Percentiles rank a stretch among this genome's conserved stretches.
phyloP scores from a whole-genome alignment of 2,113 vertebrate species.

The Dipodomys ordii region DNA sequence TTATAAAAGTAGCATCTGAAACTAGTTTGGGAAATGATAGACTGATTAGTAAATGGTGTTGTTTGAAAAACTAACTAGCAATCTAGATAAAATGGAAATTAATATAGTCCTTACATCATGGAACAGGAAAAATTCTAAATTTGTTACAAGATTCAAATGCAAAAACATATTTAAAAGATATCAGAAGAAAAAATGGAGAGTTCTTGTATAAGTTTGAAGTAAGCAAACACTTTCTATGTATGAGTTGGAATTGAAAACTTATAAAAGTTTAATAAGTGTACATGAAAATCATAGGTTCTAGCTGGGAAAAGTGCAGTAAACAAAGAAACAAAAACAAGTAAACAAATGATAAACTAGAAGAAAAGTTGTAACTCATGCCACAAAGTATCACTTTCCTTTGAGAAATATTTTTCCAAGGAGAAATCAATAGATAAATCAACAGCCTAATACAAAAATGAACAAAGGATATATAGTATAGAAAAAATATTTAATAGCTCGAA shows the following conservation, averaged over 20 bases:
- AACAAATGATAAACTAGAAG: slow-evolving; percentile 40
- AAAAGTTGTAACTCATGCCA: slow-evolving; percentile 6
- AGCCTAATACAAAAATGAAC: slow-evolving; percentile 38
- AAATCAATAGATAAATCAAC: neutral
- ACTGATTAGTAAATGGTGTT: slow-evolving; percentile 13
- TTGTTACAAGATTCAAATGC: slow-evolving; percentile 24
- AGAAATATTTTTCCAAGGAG: neutral
- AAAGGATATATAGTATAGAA: slow-evolving; percentile 1
- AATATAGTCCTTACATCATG: neutral
- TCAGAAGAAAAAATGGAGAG: neutral
- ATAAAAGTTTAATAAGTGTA: slow-evolving; percentile 30
- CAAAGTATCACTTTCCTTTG: neutral
- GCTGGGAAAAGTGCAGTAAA: slow-evolving; percentile 13
- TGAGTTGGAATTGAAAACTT: slow-evolving; percentile 3
- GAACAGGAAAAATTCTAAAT: neutral
- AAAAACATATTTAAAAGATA: slow-evolving; percentile 32
- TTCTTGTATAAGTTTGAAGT: neutral
- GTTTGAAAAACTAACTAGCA: neutral
- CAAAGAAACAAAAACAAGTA: neutral
- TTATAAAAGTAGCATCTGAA: slow-evolving; percentile 23
- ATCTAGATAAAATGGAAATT: slow-evolving; percentile 13
- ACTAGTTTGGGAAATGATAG: neutral
- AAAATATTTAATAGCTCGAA: slow-evolving; percentile 32
- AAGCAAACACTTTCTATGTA: slow-evolving; percentile 37
- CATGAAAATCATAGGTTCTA: slow-evolving; percentile 40